A percentile compares a stretch with the other conserved stretches of the same genome.
Evolutionary conservation across 2,797 vertebrate species (phyloP).

Genomic region (Agapornis canus): DNA sequence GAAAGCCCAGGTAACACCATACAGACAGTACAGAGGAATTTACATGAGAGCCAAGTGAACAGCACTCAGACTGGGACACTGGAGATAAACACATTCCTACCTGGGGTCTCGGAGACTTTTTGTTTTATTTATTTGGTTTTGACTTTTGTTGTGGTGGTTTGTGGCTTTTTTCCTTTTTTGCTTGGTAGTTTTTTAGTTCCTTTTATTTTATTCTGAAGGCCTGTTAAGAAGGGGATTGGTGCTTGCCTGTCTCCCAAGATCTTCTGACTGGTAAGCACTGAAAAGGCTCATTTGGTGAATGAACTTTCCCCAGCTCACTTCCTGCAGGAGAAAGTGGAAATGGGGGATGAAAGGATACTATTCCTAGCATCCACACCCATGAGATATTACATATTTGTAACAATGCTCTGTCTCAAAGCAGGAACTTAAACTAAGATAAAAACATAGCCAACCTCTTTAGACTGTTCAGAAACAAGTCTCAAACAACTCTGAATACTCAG

Average conservation of each 20-base stretch:
- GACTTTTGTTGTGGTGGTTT: not conserved
- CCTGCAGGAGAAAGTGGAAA: not conserved
- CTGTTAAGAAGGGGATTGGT: not conserved
- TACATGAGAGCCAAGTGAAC: not conserved
- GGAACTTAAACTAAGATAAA: not conserved
- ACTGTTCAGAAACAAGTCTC: not conserved
- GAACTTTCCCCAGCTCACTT: not conserved
- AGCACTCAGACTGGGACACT: not conserved
- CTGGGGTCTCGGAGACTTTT: not conserved
- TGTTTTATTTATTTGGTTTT: not conserved
- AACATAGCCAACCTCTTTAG: not conserved
- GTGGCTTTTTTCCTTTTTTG: not conserved
- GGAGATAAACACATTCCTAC: not conserved
- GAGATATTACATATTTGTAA: fast-evolving
- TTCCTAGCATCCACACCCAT: not conserved
- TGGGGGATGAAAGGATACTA: not conserved
- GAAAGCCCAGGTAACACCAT: not conserved
- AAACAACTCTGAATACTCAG: not conserved
- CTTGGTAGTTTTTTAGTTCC: not conserved
- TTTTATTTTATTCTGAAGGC: not conserved
- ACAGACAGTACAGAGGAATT: not conserved
- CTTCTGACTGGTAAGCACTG: not conserved
- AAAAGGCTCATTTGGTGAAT: not conserved
- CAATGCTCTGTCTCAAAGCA: not conserved
- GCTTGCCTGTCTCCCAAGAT: not conserved